Conservation (phyloP, 1,140 invertebrate genomes). For the Drosophila varians region DNA sequence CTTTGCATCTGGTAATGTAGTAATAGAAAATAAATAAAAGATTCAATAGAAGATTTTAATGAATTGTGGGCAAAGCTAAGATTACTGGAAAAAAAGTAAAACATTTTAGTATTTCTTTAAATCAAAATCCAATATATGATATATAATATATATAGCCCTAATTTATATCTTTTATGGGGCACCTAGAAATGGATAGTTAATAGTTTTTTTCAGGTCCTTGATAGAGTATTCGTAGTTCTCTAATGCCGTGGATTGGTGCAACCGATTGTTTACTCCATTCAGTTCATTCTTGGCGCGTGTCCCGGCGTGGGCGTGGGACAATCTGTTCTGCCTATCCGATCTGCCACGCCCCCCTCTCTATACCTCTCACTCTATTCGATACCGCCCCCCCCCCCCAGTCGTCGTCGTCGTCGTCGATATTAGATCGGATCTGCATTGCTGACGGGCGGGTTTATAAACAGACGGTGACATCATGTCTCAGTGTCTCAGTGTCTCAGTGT, state of each 20-base stretch:
- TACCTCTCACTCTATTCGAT: not conserved
- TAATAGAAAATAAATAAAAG: too few species aligned
- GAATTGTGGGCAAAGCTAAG: too few species aligned
- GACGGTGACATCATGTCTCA: constrained; percentile 67
- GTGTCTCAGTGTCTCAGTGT: constrained; percentile 13
- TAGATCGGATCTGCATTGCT: constrained; percentile 42
- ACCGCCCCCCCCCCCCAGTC: constrained; percentile 1
- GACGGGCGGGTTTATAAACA: constrained; percentile 68
- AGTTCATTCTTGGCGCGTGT: constrained; percentile 70
- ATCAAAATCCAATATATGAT: too few species aligned
- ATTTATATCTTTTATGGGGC: too few species aligned
- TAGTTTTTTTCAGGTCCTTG: too few species aligned
- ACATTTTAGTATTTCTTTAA: too few species aligned
- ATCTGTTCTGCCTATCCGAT: constrained; percentile 35
- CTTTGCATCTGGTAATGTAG: too few species aligned
- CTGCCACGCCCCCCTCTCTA: not conserved
- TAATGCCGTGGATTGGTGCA: not conserved
- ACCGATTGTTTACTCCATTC: constrained; percentile 1
- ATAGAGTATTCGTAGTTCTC: not conserved
- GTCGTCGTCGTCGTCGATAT: too few species aligned
- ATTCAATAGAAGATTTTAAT: too few species aligned
- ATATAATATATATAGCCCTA: too few species aligned
- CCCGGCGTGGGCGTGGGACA: constrained; percentile 72
- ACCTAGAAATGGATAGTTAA: too few species aligned
- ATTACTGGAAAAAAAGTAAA: too few species aligned